phyloP scores from a whole-genome alignment of 2,797 vertebrate species.

The Dromococcyx pavoninus region DNA sequence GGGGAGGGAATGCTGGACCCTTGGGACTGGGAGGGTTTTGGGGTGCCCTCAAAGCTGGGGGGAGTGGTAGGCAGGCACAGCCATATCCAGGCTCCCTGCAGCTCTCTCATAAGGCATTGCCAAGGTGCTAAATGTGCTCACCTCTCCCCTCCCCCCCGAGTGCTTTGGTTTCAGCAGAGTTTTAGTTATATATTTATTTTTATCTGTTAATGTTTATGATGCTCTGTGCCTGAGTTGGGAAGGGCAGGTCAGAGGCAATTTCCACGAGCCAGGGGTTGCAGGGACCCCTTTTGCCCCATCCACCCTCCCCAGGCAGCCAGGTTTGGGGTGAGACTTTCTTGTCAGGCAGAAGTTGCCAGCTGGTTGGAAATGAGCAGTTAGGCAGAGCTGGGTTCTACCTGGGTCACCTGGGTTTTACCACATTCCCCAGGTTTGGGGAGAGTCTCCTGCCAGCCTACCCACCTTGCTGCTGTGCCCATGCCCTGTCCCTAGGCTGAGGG shows the following conservation, averaged over 20 bases:
- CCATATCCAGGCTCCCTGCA: not conserved
- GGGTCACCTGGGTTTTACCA: not conserved
- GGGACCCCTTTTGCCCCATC: fast-evolving
- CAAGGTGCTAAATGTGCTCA: not conserved
- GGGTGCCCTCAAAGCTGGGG: not conserved
- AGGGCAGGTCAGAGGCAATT: not conserved
- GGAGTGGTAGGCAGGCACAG: not conserved
- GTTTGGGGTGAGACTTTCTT: not conserved
- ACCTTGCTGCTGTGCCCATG: fast-evolving
- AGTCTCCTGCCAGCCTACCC: not conserved
- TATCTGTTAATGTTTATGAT: not conserved
- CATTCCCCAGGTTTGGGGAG: not conserved
- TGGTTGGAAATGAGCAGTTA: not conserved
- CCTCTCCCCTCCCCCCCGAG: not conserved
- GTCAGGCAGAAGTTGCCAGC: fast-evolving
- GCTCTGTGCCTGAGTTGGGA: fast-evolving
- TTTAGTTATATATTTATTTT: not conserved
- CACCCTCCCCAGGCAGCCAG: too few species aligned
- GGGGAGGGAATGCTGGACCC: not conserved
- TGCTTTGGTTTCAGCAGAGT: not conserved
- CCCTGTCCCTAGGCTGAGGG: not conserved
- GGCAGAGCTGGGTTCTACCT: not conserved
- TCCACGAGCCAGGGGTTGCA: not conserved
- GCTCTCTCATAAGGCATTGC: not conserved
- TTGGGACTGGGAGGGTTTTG: not conserved